phyloP scores from a whole-genome alignment of 1,140 invertebrate genomes.

The Drosophila nasuta region DNA sequence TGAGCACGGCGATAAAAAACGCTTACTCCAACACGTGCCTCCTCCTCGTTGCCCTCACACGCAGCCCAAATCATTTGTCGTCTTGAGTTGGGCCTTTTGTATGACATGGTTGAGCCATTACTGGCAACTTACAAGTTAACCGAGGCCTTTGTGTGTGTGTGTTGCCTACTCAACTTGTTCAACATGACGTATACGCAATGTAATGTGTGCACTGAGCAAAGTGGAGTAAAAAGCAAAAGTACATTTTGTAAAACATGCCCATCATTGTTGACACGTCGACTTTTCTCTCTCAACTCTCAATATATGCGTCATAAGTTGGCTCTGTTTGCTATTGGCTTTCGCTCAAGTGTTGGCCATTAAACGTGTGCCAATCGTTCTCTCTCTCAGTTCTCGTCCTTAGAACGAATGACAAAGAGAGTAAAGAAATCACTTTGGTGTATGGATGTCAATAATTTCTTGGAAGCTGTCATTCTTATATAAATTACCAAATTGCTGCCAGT shows the following conservation, averaged over 20 bases:
- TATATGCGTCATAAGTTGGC: slow-evolving; percentile 51
- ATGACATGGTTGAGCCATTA: slow-evolving; percentile 62
- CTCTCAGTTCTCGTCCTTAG: not conserved
- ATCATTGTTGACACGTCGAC: slow-evolving; percentile 79
- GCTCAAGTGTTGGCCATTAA: slow-evolving; percentile 21
- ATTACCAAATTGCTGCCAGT: slow-evolving; percentile 26
- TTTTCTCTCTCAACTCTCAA: slow-evolving; percentile 57
- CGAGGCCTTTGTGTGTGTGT: slow-evolving; percentile 28
- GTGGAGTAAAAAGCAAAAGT: slow-evolving; percentile 60
- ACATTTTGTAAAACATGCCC: slow-evolving; percentile 78
- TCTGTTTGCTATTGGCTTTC: slow-evolving; percentile 27
- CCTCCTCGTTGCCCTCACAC: not conserved
- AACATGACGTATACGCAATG: slow-evolving; percentile 59
- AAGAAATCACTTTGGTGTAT: slow-evolving; percentile 14
- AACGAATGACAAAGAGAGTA: not conserved
- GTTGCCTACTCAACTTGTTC: slow-evolving; percentile 53
- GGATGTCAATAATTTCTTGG: slow-evolving; percentile 38
- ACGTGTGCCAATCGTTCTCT: slow-evolving; percentile 3
- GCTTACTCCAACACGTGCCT: slow-evolving; percentile 22
- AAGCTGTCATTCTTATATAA: slow-evolving; percentile 20
- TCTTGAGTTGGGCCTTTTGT: slow-evolving; percentile 30
- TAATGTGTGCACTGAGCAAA: slow-evolving; percentile 30
- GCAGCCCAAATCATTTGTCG: slow-evolving; percentile 21
- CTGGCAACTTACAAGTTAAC: slow-evolving; percentile 54
- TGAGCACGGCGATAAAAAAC: slow-evolving; percentile 52